A percentile compares a stretch with the other conserved stretches of the same genome.
Conservation (phyloP, 2,797 vertebrate genomes). For the Pseudochaenichthys georgianus region DNA sequence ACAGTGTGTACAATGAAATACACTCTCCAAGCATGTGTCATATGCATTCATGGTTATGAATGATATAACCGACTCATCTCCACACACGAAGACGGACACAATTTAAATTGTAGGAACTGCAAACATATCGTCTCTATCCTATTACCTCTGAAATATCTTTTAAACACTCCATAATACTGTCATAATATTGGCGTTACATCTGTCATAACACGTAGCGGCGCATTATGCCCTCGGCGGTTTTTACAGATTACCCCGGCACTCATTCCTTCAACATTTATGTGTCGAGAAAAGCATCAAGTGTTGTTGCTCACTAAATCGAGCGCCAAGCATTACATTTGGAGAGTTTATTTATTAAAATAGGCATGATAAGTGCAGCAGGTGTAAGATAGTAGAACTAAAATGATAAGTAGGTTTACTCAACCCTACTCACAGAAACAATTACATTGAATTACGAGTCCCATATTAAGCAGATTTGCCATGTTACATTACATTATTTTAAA, state of each 20-base stretch:
- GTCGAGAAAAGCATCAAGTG: constrained; percentile 31
- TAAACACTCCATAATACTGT: constrained; percentile 64
- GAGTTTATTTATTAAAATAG: constrained; percentile 23
- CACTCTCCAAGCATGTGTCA: constrained; percentile 31
- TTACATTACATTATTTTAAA: neutral
- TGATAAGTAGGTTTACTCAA: neutral
- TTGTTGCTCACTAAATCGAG: neutral
- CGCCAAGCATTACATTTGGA: constrained; percentile 4
- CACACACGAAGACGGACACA: constrained; percentile 34
- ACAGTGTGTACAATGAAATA: constrained; percentile 28
- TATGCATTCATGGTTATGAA: constrained; percentile 36
- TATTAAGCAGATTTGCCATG: neutral
- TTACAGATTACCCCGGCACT: constrained; percentile 46
- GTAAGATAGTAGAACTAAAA: neutral
- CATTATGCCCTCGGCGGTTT: constrained; percentile 51
- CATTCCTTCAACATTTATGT: constrained; percentile 37
- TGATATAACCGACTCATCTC: constrained; percentile 41
- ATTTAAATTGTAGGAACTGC: constrained; percentile 60
- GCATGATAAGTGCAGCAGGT: neutral
- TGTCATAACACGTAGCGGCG: constrained; percentile 71
- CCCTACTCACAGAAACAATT: constrained; percentile 1
- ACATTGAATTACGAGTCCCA: neutral
- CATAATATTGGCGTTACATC: constrained; percentile 77
- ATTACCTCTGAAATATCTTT: constrained; percentile 62
- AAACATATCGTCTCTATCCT: constrained; percentile 46